These are phyloP conservation scores for Accipiter cooperii DNA, from an alignment of 2,113 vertebrate genomes.

Conservation along the genomic window DNA sequence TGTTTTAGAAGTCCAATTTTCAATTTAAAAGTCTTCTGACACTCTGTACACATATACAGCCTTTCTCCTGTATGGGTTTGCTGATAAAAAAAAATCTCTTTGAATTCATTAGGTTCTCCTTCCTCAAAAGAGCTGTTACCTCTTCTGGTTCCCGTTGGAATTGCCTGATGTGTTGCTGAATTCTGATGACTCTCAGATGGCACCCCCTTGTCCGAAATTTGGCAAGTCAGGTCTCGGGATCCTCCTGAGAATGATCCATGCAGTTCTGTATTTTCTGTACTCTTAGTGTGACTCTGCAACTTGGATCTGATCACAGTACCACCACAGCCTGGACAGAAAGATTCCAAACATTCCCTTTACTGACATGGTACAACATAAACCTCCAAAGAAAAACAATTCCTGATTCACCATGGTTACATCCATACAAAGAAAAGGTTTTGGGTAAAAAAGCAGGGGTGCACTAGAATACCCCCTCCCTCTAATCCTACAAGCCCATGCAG, in stretches of 20 bases:
- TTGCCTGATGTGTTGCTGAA: fast-evolving
- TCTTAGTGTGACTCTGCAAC: no score
- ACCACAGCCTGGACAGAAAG: background rate
- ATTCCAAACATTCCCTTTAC: background rate
- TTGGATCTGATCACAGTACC: background rate
- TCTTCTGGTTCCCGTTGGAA: fast-evolving
- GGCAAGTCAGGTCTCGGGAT: fast-evolving
- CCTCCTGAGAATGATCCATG: fast-evolving
- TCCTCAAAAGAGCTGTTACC: fast-evolving
- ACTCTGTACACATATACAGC: background rate
- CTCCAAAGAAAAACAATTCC: background rate
- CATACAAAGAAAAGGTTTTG: background rate
- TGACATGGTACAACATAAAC: fast-evolving
- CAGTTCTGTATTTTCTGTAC: fast-evolving
- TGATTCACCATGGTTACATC: fast-evolving
- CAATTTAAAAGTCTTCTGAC: background rate
- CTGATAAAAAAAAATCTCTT: background rate
- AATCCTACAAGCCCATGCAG: background rate
- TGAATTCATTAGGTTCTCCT: background rate
- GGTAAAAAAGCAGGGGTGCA: background rate
- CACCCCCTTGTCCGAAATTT: fast-evolving
- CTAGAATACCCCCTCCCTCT: background rate
- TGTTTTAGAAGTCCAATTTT: background rate
- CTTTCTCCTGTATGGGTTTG: background rate
- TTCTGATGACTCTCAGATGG: fast-evolving